Evolutionary conservation across 2,113 vertebrate genomes (phyloP).

Genomic region (Phyllopteryx taeniolatus): DNA sequence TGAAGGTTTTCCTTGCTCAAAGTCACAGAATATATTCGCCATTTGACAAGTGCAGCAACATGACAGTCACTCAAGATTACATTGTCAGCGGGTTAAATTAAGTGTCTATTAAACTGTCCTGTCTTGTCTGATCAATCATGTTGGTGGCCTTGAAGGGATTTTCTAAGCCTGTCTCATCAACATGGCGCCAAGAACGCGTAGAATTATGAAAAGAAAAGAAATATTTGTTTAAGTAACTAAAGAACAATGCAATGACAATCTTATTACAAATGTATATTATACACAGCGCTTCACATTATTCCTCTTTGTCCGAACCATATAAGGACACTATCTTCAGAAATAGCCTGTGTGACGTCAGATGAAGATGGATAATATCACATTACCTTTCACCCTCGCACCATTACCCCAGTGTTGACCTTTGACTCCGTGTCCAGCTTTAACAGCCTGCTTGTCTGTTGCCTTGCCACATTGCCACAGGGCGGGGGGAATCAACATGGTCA

Average conservation of each 20-base stretch:
- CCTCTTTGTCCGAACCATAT: slow-evolving; percentile 17
- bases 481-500: slow-evolving; percentile 78
- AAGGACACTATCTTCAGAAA: slow-evolving; percentile 27
- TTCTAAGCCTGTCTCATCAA: background rate
- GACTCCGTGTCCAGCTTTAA: slow-evolving; percentile 79
- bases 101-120: slow-evolving; percentile 6
- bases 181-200: background rate
- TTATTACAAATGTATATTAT: background rate
- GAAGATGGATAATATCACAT: slow-evolving; percentile 79
- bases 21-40: slow-evolving; percentile 6
- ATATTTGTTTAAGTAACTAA: background rate
- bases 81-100: slow-evolving; percentile 12
- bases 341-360: slow-evolving; percentile 82
- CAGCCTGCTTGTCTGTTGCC: slow-evolving; percentile 79
- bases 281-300: slow-evolving; percentile 10
- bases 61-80: slow-evolving; percentile 20
- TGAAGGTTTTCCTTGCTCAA: slow-evolving; percentile 12
- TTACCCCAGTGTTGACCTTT: slow-evolving; percentile 82
- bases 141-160: background rate
- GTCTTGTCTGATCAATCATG: slow-evolving; percentile 8
- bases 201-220: background rate
- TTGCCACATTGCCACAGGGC: slow-evolving; percentile 70
- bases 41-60: slow-evolving; percentile 17
- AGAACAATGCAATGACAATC: background rate
- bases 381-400: slow-evolving; percentile 68